Evolutionary conservation across 2,888 invertebrate species (phyloP), one percentile per base, ranked within the genome.

Genomic region (Yponomeuta evonymella): DNA sequence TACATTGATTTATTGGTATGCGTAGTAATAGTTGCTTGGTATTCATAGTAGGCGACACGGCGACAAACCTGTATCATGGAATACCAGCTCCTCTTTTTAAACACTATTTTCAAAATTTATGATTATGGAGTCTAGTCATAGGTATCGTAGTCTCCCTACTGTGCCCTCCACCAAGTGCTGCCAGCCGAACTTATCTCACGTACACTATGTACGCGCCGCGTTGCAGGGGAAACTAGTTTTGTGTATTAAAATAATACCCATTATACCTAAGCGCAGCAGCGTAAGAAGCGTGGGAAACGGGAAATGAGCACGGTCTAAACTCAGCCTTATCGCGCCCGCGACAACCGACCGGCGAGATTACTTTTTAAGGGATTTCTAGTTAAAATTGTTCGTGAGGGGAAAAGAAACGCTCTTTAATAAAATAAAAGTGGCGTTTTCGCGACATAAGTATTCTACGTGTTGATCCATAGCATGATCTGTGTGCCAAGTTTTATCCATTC

Each of bases 111-210:
- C 23, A 23, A 23, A 23, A 23, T 23, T 23, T 5, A 36, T 43
- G 8, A 43, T 6, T 43, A 3, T 43, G 43, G 43, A 8, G 43
- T 43, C 43, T 8, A 43, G 8, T 43, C 43, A 15, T 58, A 58
- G 15, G 1, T 43, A 8, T 2, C 15, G 15, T 58, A 2, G 51
- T 58, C 1, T 58, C 15, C 3, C 51, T 5, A 58, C 51, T 58
- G 51, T 58, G 15, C 51, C 51, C 51, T 58, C 5, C 51, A 5
- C 15, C 15, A 58, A 65, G 43, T 8, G 8, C 30, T n/a, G 75
- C 72, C 70, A 73, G 70, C 70, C 69, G 70, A 71, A 76, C 79
- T 82, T 82, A 82, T 81, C 82, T 78, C 73, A 74, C 75, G 73
- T 75, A 73, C 48, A 71, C 11, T 69, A 33, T 62, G 69, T 62